These are phyloP conservation scores for Strongylocentrotus purpuratus DNA, from an alignment of 35 echinoderm and acorn worm species.

Conservation along the genomic window DNA sequence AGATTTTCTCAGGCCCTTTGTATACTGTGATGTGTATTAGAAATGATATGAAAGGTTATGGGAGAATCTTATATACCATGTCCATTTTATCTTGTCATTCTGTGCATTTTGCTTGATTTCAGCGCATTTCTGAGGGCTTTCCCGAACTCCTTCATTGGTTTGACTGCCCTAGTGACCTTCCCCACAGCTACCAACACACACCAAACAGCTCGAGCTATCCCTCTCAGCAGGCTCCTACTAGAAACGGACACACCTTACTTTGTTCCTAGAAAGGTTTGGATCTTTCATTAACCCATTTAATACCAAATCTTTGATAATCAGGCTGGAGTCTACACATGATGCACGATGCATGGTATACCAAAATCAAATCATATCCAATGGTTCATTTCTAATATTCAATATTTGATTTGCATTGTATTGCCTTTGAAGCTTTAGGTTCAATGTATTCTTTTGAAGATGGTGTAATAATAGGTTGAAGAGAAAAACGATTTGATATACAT, in stretches of 20 bases:
- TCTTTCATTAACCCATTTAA: background rate
- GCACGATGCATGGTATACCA: too few species aligned
- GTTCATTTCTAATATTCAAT: background rate
- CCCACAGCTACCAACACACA: constrained; percentile 63
- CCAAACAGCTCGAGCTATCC: constrained; percentile 70
- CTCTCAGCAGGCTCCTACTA: constrained; percentile 72
- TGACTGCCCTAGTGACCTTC: constrained; percentile 89
- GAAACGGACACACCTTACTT: constrained; percentile 96
- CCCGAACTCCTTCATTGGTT: constrained; percentile 88
- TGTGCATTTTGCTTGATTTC: background rate
- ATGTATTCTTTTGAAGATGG: background rate
- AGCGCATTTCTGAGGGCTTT: constrained; percentile 81
- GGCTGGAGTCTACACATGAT: background rate
- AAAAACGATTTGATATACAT: too few species aligned
- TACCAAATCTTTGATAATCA: background rate
- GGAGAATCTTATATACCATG: too few species aligned
- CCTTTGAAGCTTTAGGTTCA: background rate
- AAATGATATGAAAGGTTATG: too few species aligned
- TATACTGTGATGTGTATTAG: too few species aligned
- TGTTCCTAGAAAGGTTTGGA: constrained; percentile 71
- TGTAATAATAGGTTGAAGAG: too few species aligned
- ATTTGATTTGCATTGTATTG: background rate
- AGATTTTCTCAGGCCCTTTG: too few species aligned
- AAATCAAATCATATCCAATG: background rate
- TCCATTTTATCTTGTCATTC: background rate